Evolutionary conservation across 2,888 invertebrate genomes (phyloP), one percentile per base, ranked within the genome.

Genomic region (Metallyticus violacea): DNA sequence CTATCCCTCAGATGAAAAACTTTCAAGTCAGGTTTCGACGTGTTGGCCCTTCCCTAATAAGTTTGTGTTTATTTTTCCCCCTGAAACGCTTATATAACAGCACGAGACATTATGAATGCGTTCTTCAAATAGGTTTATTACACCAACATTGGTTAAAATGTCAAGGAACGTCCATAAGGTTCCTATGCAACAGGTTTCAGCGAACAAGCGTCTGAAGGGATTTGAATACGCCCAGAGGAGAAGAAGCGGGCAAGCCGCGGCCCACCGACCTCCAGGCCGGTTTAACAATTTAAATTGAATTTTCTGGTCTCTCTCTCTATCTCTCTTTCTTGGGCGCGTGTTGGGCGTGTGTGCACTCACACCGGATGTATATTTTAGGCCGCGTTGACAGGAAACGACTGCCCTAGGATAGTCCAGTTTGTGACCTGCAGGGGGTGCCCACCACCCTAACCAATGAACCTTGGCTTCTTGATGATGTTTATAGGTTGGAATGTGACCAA

Each of bases 291-390:
- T 77, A 83, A 83, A 76, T 77, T 76, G 76, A 83, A 83, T 83
- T 77, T 62, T 62, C n/a, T n/a, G n/a, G n/a, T n/a, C n/a, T n/a
- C n/a, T n/a, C n/a, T n/a, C 15, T 62, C 40, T 62, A 9, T 9
- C 40, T 62, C 40, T 62, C 40, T 62, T 62, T 62, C 40, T 62
- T 27, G 77, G 77, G 28, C 77, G 76, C 27, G 62, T 81, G 81
- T 30, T 25, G 62, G 15, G 79, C 77, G 28, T 40, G 76, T 77
- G 40, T 62, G 40, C 40, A 15, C 40, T 62, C 40, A 62, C 40
- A 83, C 83, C 83, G 83, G 83, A 83, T 83, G 83, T 83, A 83
- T 77, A 83, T 77, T 83, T 83, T 77, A 83, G 77, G 77, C n/a
- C 22, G n/a, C 83, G 83, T 76, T 77, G 83, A 83, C 83, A 77